A percentile compares a stretch with the other conserved stretches of the same genome.
Evolutionary conservation across 2,113 vertebrate genomes (phyloP).

Genomic region (Colistium nudipinnis): DNA sequence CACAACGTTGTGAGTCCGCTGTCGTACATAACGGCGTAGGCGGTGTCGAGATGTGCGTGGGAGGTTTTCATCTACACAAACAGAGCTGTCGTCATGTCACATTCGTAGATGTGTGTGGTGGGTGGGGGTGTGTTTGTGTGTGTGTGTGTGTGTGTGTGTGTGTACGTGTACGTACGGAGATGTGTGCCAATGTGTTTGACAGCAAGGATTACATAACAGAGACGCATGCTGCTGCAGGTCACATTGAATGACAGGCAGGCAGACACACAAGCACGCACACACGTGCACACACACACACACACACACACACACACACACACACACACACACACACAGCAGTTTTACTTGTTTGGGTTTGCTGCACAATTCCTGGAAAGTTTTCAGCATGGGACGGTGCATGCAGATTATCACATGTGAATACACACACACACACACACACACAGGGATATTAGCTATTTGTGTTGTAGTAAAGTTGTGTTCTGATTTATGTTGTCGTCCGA

Average conservation of each 20-base stretch:
- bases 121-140: conserved; percentile 23
- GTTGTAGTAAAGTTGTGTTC: conserved; percentile 33
- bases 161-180: conserved; percentile 22
- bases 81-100: conserved; percentile 17
- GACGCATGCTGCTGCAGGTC: conserved; percentile 70
- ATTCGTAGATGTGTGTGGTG: conserved; percentile 16
- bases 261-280: conserved; percentile 36
- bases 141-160: conserved; percentile 27
- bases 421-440: conserved; percentile 6
- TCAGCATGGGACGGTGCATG: neutral
- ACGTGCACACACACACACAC: conserved; percentile 5
- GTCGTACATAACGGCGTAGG: conserved; percentile 43
- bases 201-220: conserved; percentile 67
- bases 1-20: conserved; percentile 14
- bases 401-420: neutral
- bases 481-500: neutral
- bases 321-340: neutral
- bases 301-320: conserved; percentile 12
- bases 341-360: conserved; percentile 4
- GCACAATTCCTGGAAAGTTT: conserved; percentile 24
- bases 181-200: conserved; percentile 63
- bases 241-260: conserved; percentile 57
- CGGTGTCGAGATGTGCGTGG: conserved; percentile 32
- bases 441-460: conserved; percentile 14
- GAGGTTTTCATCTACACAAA: conserved; percentile 38